Evolutionary conservation across 2,113 vertebrate genomes (phyloP).

Genomic region (Chloroceryle aenea): DNA sequence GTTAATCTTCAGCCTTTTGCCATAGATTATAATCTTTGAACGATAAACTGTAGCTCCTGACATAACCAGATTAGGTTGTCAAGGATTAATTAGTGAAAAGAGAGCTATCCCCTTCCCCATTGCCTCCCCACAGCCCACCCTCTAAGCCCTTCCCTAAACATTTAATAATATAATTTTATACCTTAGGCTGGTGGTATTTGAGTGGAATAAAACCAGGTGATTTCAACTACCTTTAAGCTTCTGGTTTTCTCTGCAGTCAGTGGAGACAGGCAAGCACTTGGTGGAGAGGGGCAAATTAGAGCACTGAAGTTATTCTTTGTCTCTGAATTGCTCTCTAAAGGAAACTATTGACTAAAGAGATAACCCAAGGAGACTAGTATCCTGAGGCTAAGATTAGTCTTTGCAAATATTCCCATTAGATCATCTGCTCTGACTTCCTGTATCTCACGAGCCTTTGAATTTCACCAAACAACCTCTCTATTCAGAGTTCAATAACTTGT

Average conservation of each 20-base stretch:
- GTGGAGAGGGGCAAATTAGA: not conserved
- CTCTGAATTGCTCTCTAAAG: constrained; percentile 30
- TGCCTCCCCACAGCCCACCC: not conserved
- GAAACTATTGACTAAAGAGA: constrained; percentile 54
- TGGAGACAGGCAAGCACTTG: not conserved
- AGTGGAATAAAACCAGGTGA: not conserved
- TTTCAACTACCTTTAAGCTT: not conserved
- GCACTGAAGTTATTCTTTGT: not conserved
- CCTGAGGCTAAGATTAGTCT: constrained; percentile 67
- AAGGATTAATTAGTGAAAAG: not conserved
- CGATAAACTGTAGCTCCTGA: not conserved
- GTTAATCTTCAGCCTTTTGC: not conserved
- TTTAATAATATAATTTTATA: not conserved
- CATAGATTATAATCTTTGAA: not conserved
- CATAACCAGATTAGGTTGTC: not conserved
- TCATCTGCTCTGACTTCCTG: constrained; percentile 54
- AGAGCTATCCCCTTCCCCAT: not conserved
- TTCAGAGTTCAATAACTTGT: constrained; percentile 40
- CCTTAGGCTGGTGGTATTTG: not conserved
- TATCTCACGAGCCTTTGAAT: constrained; percentile 63
- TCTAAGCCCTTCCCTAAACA: not conserved
- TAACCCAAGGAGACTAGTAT: constrained; percentile 60
- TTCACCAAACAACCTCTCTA: constrained; percentile 29
- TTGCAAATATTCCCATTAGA: constrained; percentile 64
- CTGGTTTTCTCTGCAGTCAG: not conserved